A percentile compares a stretch with the other conserved stretches of the same genome.
These are phyloP conservation scores for Brachionus koreanus DNA, from an alignment of 1,140 invertebrate genomes.

Conservation along the genomic window DNA sequence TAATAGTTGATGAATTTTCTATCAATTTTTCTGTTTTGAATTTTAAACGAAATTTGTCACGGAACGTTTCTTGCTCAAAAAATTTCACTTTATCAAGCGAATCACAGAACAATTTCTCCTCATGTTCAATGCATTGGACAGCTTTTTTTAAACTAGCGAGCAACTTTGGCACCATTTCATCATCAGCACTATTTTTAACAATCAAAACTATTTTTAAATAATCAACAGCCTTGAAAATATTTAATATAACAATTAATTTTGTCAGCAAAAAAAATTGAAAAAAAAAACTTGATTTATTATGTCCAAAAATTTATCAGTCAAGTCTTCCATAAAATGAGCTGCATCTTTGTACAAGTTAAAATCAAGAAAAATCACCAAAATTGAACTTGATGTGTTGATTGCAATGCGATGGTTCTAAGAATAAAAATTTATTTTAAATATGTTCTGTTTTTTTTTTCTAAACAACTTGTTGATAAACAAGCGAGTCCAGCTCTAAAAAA, in stretches of 20 bases:
- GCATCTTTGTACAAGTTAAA: neutral
- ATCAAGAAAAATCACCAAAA: neutral
- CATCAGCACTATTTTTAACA: neutral
- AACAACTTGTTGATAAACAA: neutral
- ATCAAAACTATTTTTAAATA: neutral
- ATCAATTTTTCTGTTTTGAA: neutral
- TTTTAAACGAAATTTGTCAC: constrained; percentile 12
- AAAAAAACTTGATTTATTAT: constrained; percentile 5
- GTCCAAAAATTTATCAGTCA: neutral
- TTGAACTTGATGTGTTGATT: neutral
- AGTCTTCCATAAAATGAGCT: neutral
- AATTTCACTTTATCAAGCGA: neutral
- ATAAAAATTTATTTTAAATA: neutral
- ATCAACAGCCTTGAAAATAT: neutral
- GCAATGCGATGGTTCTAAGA: neutral
- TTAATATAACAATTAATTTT: too few relatives aligned
- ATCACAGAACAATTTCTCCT: neutral
- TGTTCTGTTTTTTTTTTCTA: neutral
- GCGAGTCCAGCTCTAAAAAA: neutral
- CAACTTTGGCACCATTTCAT: neutral
- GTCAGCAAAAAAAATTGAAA: neutral
- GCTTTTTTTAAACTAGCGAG: neutral
- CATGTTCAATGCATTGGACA: neutral
- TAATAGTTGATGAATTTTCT: neutral
- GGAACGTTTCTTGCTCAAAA: constrained; percentile 13